Percentiles rank a stretch among this genome's conserved stretches.
phyloP scores from a whole-genome alignment of 92 coral and sea anemone species.

The Metridium senile region DNA sequence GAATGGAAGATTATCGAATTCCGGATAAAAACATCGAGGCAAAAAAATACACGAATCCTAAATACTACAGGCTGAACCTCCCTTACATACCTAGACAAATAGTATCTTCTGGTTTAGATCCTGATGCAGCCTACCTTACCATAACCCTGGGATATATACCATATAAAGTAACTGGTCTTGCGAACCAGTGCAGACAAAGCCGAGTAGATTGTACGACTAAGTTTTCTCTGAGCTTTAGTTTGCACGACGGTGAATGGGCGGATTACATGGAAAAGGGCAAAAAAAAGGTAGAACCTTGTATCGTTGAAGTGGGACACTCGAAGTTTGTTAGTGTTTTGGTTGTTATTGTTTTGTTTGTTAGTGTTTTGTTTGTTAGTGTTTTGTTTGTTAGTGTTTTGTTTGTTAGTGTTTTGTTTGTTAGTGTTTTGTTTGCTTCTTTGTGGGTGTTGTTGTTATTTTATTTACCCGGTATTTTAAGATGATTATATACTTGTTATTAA shows the following conservation, averaged over 20 bases:
- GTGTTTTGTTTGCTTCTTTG: too few relatives aligned
- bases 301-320: too few relatives aligned
- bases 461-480: too few relatives aligned
- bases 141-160: slow-evolving; percentile 35
- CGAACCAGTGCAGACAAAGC: slow-evolving; percentile 38
- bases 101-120: neutral
- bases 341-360: too few relatives aligned
- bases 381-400: too few relatives aligned
- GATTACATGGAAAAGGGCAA: slow-evolving; percentile 54
- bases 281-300: slow-evolving; percentile 27
- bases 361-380: too few relatives aligned
- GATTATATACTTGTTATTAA: too few relatives aligned
- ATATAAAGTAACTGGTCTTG: slow-evolving; percentile 41
- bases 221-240: slow-evolving; percentile 43
- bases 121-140: neutral
- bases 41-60: neutral
- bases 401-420: too few relatives aligned
- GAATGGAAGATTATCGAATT: slow-evolving; percentile 51
- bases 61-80: slow-evolving; percentile 30
- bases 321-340: too few relatives aligned
- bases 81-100: neutral
- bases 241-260: slow-evolving; percentile 51
- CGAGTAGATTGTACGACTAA: neutral
- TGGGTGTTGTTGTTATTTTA: too few relatives aligned
- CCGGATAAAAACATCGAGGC: slow-evolving; percentile 12